Percentiles rank a stretch among this genome's conserved stretches.
These are phyloP conservation scores for Ephestia elutella DNA, from an alignment of 1,140 invertebrate species.

Conservation along the genomic window DNA sequence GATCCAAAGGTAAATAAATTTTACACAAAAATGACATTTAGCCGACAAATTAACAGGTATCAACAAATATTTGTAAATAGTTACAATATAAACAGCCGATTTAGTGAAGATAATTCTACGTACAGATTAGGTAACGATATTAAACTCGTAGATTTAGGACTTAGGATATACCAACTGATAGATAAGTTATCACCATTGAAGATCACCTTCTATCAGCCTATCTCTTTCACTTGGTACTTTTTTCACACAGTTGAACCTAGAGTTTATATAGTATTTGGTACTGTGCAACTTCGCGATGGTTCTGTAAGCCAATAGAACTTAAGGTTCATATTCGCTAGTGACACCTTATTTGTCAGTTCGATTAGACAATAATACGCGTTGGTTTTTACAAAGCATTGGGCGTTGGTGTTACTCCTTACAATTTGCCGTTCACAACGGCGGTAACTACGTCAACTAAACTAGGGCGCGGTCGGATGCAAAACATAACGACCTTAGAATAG, in stretches of 20 bases:
- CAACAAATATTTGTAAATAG: conserved; percentile 3
- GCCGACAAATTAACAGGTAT: conserved; percentile 6
- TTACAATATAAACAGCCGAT: conserved; percentile 9
- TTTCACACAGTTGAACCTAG: background rate
- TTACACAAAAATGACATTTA: conserved; percentile 12
- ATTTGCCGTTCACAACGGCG: conserved; percentile 41
- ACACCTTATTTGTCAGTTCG: conserved; percentile 1
- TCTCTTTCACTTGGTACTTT: background rate
- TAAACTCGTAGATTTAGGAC: conserved; percentile 18
- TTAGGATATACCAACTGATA: background rate
- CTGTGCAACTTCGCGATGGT: too few species aligned
- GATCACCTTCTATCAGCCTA: background rate
- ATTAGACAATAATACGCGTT: conserved; percentile 29
- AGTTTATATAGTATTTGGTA: too few species aligned
- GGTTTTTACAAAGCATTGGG: conserved; percentile 38
- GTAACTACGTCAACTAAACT: conserved; percentile 47
- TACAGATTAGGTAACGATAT: conserved; percentile 29
- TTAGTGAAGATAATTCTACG: conserved; percentile 25
- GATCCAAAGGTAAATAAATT: conserved; percentile 29
- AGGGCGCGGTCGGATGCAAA: conserved; percentile 33
- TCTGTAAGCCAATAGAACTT: too few species aligned
- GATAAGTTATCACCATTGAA: background rate
- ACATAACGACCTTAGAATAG: conserved; percentile 29
- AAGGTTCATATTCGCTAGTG: conserved; percentile 7
- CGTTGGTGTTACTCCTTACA: conserved; percentile 66